These are phyloP conservation scores for Eilema sororculum DNA, from an alignment of 2,888 invertebrate species.

Conservation along the genomic window DNA sequence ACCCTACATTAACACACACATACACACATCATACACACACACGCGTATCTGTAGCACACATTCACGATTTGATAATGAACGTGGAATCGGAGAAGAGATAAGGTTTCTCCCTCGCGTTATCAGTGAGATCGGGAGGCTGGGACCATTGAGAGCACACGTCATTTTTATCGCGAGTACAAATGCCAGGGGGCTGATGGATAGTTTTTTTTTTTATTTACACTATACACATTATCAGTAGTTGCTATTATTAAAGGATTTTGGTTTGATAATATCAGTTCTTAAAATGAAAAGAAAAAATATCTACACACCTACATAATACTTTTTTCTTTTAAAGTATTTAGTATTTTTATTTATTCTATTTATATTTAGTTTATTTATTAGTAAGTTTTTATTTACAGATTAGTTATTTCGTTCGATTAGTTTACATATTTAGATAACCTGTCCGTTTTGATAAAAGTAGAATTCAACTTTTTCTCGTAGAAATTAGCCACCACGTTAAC, in stretches of 20 bases:
- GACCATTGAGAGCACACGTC: constrained; percentile 65
- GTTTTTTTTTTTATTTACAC: constrained; percentile 44
- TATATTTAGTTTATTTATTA: too few relatives aligned
- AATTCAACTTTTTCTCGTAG: too few relatives aligned
- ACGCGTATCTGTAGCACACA: constrained; percentile 43
- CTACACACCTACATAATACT: too few relatives aligned
- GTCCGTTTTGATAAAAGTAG: too few relatives aligned
- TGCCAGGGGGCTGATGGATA: constrained; percentile 49
- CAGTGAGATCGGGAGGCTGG: constrained; percentile 64
- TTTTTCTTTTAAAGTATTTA: too few relatives aligned
- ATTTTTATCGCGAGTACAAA: constrained; percentile 57
- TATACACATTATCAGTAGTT: constrained; percentile 36
- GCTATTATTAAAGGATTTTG: not conserved
- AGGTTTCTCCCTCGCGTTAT: constrained; percentile 65
- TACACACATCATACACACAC: constrained; percentile 30
- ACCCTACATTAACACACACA: constrained; percentile 46
- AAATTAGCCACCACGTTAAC: too few relatives aligned
- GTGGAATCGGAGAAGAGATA: constrained; percentile 78
- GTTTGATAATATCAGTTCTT: not conserved
- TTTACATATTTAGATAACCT: too few relatives aligned
- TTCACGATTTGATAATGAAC: constrained; percentile 78
- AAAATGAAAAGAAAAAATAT: not conserved
- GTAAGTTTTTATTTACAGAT: too few relatives aligned
- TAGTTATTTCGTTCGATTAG: too few relatives aligned
- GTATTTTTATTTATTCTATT: too few relatives aligned